Percentiles rank a stretch among this genome's conserved stretches.
Evolutionary conservation across 1,140 invertebrate species (phyloP).

Genomic region (Caenorhabditis elegans): DNA sequence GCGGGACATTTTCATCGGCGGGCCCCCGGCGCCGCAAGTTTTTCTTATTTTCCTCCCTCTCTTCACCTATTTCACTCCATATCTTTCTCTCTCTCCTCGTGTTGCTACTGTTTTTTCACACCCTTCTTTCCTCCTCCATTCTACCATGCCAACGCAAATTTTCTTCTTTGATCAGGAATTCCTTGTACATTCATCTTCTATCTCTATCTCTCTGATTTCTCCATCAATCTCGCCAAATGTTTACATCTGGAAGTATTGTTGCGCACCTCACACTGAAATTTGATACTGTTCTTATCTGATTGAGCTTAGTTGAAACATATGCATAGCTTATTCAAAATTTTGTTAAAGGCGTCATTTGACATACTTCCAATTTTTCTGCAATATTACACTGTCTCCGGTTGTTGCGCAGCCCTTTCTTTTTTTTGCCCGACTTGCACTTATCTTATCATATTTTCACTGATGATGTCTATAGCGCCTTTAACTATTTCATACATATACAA

Average conservation of each 20-base stretch:
- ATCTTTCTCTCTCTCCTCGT: not conserved
- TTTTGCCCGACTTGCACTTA: no score
- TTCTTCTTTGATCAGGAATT: not conserved
- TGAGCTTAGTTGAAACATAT: no score
- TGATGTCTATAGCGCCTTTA: no score
- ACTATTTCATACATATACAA: no score
- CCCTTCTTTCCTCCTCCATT: no score
- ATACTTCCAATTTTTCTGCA: not conserved
- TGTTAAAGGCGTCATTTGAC: not conserved
- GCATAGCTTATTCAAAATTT: no score
- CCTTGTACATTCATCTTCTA: not conserved
- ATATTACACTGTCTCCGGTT: not conserved
- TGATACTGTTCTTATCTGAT: not conserved
- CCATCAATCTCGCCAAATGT: no score
- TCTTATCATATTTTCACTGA: no score
- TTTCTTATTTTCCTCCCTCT: not conserved
- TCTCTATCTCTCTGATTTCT: not conserved
- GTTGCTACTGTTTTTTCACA: not conserved
- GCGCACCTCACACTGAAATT: not conserved
- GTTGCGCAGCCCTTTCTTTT: no score
- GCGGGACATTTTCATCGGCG: not conserved
- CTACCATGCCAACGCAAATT: not conserved
- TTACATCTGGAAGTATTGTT: not conserved
- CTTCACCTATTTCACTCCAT: not conserved
- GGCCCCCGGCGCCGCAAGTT: not conserved